A percentile compares a stretch with the other conserved stretches of the same genome.
phyloP scores from a whole-genome alignment of 2,113 vertebrate genomes.

The Mormyrus iriodes region DNA sequence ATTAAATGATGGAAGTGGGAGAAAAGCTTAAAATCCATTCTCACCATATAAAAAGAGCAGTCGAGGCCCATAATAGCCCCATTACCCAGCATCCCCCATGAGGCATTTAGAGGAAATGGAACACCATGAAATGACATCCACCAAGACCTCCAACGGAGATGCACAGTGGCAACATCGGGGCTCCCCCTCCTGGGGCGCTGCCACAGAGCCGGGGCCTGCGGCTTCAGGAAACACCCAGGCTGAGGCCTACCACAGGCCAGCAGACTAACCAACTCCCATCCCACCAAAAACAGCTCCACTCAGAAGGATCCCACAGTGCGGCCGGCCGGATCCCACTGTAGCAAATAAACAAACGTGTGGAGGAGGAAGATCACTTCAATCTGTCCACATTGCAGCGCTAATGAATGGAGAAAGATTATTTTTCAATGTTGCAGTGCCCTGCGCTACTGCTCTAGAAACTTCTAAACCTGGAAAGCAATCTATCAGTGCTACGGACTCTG shows the following conservation, averaged over 20 bases:
- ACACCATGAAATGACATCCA: neutral
- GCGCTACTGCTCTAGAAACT: neutral
- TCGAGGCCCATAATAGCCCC: neutral
- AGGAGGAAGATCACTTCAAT: neutral
- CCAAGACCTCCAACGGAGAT: neutral
- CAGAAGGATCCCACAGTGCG: neutral
- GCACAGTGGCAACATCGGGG: neutral
- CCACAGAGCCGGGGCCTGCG: neutral
- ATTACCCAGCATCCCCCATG: neutral
- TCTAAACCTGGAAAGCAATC: neutral
- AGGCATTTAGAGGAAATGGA: neutral
- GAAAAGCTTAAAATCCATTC: neutral
- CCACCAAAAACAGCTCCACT: neutral
- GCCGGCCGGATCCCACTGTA: neutral
- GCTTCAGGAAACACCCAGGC: conserved; percentile 8
- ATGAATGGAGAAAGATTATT: neutral
- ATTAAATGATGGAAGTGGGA: neutral
- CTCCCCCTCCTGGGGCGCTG: neutral
- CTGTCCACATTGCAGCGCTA: neutral
- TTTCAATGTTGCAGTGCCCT: neutral
- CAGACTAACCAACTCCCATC: conserved; percentile 1
- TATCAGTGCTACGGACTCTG: neutral
- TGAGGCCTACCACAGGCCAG: conserved; percentile 5
- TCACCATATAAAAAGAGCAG: neutral
- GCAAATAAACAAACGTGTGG: neutral